A percentile compares a stretch with the other conserved stretches of the same genome.
phyloP scores from a whole-genome alignment of 2,113 vertebrate genomes.

The Pardalotus punctatus region DNA sequence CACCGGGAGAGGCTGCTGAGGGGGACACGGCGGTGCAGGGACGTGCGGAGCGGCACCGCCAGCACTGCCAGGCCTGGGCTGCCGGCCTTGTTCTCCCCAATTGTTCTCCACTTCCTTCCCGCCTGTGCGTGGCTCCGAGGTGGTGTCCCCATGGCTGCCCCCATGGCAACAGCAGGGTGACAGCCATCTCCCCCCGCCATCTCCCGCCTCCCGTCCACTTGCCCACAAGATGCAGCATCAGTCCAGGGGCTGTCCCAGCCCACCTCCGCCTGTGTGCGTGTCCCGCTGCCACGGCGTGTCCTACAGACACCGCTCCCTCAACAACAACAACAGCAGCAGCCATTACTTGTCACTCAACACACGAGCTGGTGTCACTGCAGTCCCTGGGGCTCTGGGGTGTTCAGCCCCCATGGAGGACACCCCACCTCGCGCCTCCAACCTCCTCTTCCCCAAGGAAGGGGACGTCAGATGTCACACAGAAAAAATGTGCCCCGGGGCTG shows the following conservation, averaged over 20 bases:
- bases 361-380: rapidly evolving
- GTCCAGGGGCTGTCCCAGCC: not conserved
- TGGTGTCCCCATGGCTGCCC: constrained; percentile 1
- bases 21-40: rapidly evolving
- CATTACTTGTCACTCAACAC: not conserved
- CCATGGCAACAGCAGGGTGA: not conserved
- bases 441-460: not conserved
- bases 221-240: rapidly evolving
- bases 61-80: not conserved
- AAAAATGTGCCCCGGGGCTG: constrained; percentile 44
- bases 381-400: not conserved
- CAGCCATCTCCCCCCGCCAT: not conserved
- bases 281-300: rapidly evolving
- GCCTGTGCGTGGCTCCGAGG: not conserved
- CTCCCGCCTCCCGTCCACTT: not conserved
- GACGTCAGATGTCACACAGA: not conserved
- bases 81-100: constrained; percentile 14
- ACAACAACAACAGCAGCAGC: not conserved
- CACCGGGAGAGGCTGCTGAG: not conserved
- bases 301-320: not conserved
- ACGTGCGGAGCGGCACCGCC: not conserved
- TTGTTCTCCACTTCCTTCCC: constrained; percentile 71
- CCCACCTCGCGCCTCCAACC: not conserved
- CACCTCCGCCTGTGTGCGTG: rapidly evolving
- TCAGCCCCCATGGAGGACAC: not conserved